A percentile compares a stretch with the other conserved stretches of the same genome.
These are phyloP conservation scores for Hylaeus volcanicus DNA, from an alignment of 1,140 invertebrate genomes.

Conservation along the genomic window DNA sequence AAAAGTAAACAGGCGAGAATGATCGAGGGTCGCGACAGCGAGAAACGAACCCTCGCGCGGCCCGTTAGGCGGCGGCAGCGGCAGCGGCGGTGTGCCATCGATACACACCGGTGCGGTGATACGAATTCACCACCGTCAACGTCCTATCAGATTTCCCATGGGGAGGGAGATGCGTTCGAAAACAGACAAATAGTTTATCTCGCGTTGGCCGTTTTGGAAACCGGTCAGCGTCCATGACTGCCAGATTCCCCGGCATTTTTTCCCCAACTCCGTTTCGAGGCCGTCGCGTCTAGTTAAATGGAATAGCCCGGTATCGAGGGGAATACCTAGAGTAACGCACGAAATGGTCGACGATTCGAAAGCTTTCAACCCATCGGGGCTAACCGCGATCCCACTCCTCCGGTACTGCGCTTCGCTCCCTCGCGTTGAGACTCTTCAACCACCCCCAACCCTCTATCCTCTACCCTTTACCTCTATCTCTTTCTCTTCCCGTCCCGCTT, in stretches of 20 bases:
- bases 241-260: conserved; percentile 39
- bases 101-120: background rate
- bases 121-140: background rate
- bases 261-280: background rate
- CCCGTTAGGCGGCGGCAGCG: too few relatives aligned
- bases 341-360: conserved; percentile 51
- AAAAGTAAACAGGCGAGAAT: too few relatives aligned
- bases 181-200: conserved; percentile 43
- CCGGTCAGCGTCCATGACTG: conserved; percentile 46
- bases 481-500: background rate
- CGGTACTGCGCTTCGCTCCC: conserved; percentile 6
- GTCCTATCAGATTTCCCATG: conserved; percentile 22
- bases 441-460: background rate
- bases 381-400: conserved; percentile 39
- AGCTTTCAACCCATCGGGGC: conserved; percentile 55
- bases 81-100: too few relatives aligned
- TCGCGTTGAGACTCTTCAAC: conserved; percentile 22
- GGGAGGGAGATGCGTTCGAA: conserved; percentile 6
- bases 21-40: too few relatives aligned
- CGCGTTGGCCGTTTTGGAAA: background rate
- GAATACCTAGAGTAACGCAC: conserved; percentile 35
- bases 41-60: too few relatives aligned
- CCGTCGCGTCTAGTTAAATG: conserved; percentile 46
- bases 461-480: background rate
- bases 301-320: conserved; percentile 55